A percentile compares a stretch with the other conserved stretches of the same genome.
These are phyloP conservation scores for Osmerus eperlanus DNA, from an alignment of 2,113 vertebrate genomes.

Conservation along the genomic window DNA sequence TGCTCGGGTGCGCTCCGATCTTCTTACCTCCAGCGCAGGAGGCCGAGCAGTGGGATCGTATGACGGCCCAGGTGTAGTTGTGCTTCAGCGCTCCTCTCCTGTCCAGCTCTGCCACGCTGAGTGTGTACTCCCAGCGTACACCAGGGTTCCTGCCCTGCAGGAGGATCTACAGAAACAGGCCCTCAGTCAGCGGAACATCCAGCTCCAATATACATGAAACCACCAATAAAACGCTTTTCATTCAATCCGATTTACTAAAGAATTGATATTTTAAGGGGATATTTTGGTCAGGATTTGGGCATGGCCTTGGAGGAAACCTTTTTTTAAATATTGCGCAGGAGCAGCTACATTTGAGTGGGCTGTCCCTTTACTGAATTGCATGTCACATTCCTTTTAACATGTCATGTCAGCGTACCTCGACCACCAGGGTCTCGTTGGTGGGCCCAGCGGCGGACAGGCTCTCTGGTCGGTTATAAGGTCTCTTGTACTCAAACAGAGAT, in stretches of 20 bases:
- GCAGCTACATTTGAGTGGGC: no score
- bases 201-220: no score
- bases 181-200: no score
- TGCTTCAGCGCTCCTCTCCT: constrained; percentile 62
- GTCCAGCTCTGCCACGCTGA: constrained; percentile 62
- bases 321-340: no score
- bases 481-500: constrained; percentile 79
- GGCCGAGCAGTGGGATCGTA: constrained; percentile 78
- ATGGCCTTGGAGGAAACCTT: no score
- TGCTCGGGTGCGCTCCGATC: no score
- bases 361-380: no score
- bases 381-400: not conserved
- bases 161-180: constrained; percentile 69
- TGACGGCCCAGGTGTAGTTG: constrained; percentile 80
- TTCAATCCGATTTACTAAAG: no score
- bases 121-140: constrained; percentile 80
- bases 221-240: no score
- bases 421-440: constrained; percentile 81
- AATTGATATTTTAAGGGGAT: no score
- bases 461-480: constrained; percentile 79
- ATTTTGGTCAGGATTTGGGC: no score
- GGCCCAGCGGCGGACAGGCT: constrained; percentile 77
- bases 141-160: constrained; percentile 84
- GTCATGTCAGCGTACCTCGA: constrained; percentile 71
- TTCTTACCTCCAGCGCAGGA: constrained; percentile 81